Conservation (phyloP, 2,797 vertebrate species). For the Scyliorhinus canicula region DNA sequence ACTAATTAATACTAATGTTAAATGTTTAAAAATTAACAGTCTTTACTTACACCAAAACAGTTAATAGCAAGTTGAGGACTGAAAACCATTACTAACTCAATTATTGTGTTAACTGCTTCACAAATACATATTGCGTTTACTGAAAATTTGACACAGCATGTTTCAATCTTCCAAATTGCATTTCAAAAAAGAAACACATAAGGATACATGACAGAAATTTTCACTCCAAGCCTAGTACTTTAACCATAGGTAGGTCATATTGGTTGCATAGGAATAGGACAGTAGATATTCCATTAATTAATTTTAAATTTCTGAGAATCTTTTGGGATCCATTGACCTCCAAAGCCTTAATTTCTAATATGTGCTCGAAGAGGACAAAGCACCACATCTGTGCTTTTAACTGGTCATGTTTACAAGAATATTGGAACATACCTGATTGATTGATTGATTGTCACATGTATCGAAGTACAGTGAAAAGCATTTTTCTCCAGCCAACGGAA, state of each 20-base stretch:
- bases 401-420: background rate
- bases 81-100: background rate
- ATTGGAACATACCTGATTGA: background rate
- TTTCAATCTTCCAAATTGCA: background rate
- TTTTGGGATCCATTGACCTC: background rate
- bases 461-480: no score
- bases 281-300: background rate
- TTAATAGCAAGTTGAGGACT: background rate
- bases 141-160: background rate
- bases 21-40: slow-evolving; percentile 28
- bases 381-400: background rate
- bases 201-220: background rate
- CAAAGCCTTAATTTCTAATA: no score
- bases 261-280: background rate
- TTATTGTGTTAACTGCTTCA: background rate
- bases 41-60: slow-evolving; percentile 4
- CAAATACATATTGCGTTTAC: background rate
- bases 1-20: background rate
- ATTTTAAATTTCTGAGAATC: background rate
- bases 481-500: no score
- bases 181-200: background rate
- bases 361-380: background rate
- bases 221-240: background rate
- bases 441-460: no score
- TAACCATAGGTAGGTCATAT: background rate